Conservation (phyloP, 2,888 invertebrate species). For the Thyatira batis region DNA sequence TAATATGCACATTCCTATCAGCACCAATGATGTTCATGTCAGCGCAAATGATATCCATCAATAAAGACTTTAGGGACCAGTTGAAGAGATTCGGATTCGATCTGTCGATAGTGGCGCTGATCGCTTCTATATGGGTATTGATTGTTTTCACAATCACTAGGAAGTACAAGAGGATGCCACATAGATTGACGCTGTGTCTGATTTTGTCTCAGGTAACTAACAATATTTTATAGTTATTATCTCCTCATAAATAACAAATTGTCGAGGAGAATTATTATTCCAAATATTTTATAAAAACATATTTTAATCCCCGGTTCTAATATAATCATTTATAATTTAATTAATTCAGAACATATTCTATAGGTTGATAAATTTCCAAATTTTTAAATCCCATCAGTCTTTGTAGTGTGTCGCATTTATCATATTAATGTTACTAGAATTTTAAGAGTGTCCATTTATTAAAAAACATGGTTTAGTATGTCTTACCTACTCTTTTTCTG, state of each 20-base stretch:
- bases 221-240: slow-evolving; percentile 7
- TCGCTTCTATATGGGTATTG: slow-evolving; percentile 91
- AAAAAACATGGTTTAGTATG: neutral
- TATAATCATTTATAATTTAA: too few species aligned
- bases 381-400: too few species aligned
- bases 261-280: too few species aligned
- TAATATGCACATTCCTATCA: slow-evolving; percentile 95
- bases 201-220: slow-evolving; percentile 90
- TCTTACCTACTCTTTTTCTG: neutral
- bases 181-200: slow-evolving; percentile 90
- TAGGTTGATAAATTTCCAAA: too few species aligned
- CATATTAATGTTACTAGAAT: too few species aligned
- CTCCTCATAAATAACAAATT: too few species aligned
- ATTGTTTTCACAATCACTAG: slow-evolving; percentile 88
- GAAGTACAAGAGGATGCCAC: slow-evolving; percentile 90
- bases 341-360: too few species aligned
- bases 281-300: too few species aligned
- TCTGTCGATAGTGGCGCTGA: slow-evolving; percentile 89
- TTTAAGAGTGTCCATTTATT: neutral
- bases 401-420: too few species aligned
- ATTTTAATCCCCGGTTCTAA: too few species aligned
- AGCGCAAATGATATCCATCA: slow-evolving; percentile 94
- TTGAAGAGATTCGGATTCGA: slow-evolving; percentile 91
- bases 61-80: slow-evolving; percentile 89
- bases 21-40: slow-evolving; percentile 98